Base-by-base conservation (phyloP, 1,140 invertebrate genomes). In the Zaprionus ornatus region DNA sequence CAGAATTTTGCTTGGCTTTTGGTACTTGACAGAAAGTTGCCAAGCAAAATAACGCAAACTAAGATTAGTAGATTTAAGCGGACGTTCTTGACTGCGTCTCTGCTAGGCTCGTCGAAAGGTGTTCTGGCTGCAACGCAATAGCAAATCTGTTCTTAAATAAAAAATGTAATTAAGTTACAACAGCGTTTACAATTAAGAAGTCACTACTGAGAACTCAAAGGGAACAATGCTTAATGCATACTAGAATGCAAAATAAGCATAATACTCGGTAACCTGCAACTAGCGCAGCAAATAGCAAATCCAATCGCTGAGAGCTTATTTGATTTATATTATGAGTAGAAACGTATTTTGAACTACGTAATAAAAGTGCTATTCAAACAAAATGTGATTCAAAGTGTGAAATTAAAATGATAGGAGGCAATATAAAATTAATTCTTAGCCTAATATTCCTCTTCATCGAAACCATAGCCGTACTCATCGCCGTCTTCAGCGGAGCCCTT, bases 101-200 rank as follows among this genome's bases (percentile, higher is more conserved):
- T 56, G 77, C 61, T 52, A 37, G 64, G 55, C 66, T 69, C 32
- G 23, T 52, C 56, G 52, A 32, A 62, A 64, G 42, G 37, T 35
- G 60, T 80, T 77, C 80, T 66, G 62, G 42, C 70, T 62, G 17
- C 32, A 74, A 64, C 42, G 64, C 35, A 57, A 54, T 42, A 69
- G 59, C 72, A 68, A 88, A 59, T 32, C 52, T 57, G 59, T 56
- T 88, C 84, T 90, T 90, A 81, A 81, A 80, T 88, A 78, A 88
- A 88, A 88, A 90, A 88, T 88, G 84, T 90, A 88, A 90, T 90
- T 90, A 78, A 85, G 84, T 80, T 74, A 83, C 84, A 80, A 74
- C 77, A 80, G 70, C 74, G 62, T 74, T 77, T 80, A 87, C 84
- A 88, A 88, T 88, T 84, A 88, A 81, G 80, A 57, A 61, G 74